A percentile compares a stretch with the other conserved stretches of the same genome.
These are phyloP conservation scores for Resseliella maxima DNA, from an alignment of 2,888 invertebrate species.

Conservation along the genomic window DNA sequence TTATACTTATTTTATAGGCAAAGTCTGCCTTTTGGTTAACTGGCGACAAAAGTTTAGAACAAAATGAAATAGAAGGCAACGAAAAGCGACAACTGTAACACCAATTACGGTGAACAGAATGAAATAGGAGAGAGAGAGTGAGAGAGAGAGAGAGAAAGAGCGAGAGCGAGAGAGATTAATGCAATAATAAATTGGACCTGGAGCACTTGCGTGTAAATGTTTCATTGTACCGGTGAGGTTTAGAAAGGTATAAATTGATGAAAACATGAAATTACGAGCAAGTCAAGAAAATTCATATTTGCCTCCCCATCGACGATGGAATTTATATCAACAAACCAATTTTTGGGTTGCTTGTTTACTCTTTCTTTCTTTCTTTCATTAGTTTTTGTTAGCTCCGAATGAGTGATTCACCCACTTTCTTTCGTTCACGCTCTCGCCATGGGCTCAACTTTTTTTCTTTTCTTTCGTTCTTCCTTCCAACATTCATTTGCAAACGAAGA, in stretches of 20 bases:
- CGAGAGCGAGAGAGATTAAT: constrained; percentile 8
- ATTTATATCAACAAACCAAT: constrained; percentile 22
- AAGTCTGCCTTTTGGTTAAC: background rate
- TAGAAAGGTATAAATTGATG: constrained; percentile 26
- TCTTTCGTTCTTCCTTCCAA: no score
- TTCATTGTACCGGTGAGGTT: constrained; percentile 7
- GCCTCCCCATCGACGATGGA: background rate
- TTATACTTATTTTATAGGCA: background rate
- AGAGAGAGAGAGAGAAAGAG: background rate
- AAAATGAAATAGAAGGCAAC: background rate
- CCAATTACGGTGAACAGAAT: background rate
- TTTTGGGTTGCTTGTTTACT: no score
- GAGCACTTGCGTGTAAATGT: constrained; percentile 7
- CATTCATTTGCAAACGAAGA: no score
- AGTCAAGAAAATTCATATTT: background rate
- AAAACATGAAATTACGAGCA: constrained; percentile 29
- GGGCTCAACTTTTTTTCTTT: no score
- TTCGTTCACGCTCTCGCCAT: no score
- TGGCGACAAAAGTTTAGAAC: background rate
- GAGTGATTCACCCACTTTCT: no score
- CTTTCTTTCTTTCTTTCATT: no score
- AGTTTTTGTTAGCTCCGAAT: no score
- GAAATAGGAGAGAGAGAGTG: background rate
- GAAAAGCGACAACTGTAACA: background rate
- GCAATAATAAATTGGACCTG: background rate